Percentiles rank a stretch among this genome's conserved stretches.
Conservation (phyloP, 2,888 invertebrate genomes). For the Thelaira solivaga region DNA sequence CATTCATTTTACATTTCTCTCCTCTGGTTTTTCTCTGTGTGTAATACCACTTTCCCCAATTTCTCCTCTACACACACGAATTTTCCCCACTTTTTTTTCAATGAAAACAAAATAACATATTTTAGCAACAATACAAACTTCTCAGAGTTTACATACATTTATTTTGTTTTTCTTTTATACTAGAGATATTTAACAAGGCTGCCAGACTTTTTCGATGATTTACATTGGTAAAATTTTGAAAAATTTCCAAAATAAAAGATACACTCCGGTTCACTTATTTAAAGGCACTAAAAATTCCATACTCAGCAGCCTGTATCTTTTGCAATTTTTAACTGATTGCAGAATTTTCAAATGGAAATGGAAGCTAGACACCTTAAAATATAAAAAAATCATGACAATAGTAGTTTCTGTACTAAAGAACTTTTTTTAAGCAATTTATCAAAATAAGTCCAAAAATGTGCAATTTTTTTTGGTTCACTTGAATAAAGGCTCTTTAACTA, state of each 20-base stretch:
- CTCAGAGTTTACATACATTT: constrained; percentile 9
- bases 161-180: neutral
- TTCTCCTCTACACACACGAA: constrained; percentile 29
- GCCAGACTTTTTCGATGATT: neutral
- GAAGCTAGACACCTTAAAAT: no score
- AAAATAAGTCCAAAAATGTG: no score
- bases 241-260: neutral
- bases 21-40: neutral
- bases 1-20: constrained; percentile 27
- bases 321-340: no score
- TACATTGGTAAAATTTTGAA: neutral
- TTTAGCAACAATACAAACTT: constrained; percentile 1
- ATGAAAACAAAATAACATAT: neutral
- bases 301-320: no score
- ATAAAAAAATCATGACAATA: no score
- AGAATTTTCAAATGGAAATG: no score
- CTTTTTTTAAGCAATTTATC: no score
- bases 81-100: constrained; percentile 16
- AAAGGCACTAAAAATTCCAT: no score
- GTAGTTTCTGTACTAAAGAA: no score
- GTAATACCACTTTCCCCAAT: constrained; percentile 36
- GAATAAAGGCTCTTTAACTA: no score
- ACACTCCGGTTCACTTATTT: no score
- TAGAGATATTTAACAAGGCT: neutral
- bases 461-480: no score